Evolutionary conservation across 2,888 invertebrate genomes (phyloP).

Genomic region (Eurytoma californica): DNA sequence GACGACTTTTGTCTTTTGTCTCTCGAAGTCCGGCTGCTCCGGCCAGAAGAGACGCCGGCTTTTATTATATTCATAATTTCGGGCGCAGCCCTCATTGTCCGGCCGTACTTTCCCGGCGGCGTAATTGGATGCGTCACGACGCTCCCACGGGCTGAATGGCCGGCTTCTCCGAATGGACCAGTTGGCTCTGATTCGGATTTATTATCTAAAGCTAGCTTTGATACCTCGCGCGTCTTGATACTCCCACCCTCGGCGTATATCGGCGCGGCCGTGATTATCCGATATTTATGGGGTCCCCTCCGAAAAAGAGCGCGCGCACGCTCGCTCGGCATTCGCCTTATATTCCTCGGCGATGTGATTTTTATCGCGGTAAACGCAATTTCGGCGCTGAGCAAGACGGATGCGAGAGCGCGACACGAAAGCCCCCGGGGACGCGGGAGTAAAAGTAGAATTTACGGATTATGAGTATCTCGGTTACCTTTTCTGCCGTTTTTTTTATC

Average conservation of each 20-base stretch:
- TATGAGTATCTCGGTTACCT: constrained; percentile 17
- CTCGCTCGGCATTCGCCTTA: too few relatives aligned
- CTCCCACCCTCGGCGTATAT: not conserved
- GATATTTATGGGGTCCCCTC: not conserved
- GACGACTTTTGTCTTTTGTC: not conserved
- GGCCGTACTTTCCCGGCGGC: constrained; percentile 34
- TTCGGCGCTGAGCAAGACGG: too few relatives aligned
- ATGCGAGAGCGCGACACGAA: too few relatives aligned
- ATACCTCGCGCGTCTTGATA: not conserved
- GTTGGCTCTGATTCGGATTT: constrained; percentile 23
- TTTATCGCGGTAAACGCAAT: not conserved
- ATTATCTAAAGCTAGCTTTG: constrained; percentile 13
- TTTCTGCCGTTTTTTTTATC: too few relatives aligned
- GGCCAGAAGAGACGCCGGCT: not conserved
- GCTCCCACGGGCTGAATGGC: constrained; percentile 22
- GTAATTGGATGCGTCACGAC: constrained; percentile 12
- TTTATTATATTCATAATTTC: constrained; percentile 43
- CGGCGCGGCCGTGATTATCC: not conserved
- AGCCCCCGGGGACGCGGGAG: not conserved
- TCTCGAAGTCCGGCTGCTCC: not conserved
- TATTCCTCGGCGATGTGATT: not conserved
- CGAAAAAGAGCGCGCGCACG: not conserved
- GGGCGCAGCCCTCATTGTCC: constrained; percentile 32
- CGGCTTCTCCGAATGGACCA: constrained; percentile 28
- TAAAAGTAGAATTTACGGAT: constrained; percentile 31